A percentile compares a stretch with the other conserved stretches of the same genome.
Conservation (phyloP, 1,140 invertebrate genomes). For the Musca vetustissima region DNA sequence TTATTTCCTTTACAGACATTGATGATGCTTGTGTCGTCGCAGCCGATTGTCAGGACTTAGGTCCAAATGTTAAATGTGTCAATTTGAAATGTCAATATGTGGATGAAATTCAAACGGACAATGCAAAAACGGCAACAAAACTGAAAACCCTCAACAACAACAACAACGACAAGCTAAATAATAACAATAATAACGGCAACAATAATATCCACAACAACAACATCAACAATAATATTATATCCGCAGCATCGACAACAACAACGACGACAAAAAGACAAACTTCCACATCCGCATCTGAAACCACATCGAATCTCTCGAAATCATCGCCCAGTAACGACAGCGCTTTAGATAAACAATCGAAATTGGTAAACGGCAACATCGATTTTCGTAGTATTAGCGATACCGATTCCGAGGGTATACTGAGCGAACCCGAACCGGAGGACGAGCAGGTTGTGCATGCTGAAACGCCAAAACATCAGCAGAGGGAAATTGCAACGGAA, state of each 20-base stretch:
- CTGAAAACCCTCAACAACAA: not conserved
- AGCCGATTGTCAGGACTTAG: conserved; percentile 48
- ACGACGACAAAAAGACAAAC: conserved; percentile 27
- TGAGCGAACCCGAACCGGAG: conserved; percentile 22
- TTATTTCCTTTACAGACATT: conserved; percentile 35
- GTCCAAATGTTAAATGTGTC: conserved; percentile 39
- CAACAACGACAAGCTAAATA: not conserved
- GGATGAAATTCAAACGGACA: conserved; percentile 31
- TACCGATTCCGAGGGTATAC: conserved; percentile 1
- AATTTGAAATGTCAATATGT: conserved; percentile 41
- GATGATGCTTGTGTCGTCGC: conserved; percentile 53
- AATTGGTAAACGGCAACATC: conserved; percentile 8
- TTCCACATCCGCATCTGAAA: conserved; percentile 19
- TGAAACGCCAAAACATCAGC: conserved; percentile 20
- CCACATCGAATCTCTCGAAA: conserved; percentile 19
- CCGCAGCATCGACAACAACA: conserved; percentile 20
- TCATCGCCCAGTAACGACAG: conserved; percentile 6
- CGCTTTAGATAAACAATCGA: not conserved
- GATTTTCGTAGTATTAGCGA: not conserved
- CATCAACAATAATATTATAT: conserved; percentile 16
- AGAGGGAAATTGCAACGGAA: no score
- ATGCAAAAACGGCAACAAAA: not conserved
- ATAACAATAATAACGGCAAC: not conserved
- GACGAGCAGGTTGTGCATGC: conserved; percentile 21
- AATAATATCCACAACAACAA: conserved; percentile 27